phyloP scores from a whole-genome alignment of 1,140 invertebrate species.

The Oreohelix idahoensis region DNA sequence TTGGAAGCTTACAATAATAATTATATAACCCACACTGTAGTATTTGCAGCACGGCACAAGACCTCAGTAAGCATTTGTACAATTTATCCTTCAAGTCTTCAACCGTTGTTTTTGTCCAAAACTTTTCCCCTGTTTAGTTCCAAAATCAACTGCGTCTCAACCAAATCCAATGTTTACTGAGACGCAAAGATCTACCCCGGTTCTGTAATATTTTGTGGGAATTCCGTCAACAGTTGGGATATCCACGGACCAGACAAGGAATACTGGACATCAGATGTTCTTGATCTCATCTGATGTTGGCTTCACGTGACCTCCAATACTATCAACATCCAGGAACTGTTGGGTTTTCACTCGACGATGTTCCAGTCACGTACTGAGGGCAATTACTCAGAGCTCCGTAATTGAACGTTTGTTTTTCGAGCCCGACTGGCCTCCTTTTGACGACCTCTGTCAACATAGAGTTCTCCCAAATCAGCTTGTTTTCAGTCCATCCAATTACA shows the following conservation, averaged over 20 bases:
- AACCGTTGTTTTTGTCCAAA: not conserved
- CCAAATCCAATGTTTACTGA: not conserved
- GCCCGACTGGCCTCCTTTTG: not conserved
- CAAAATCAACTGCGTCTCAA: not conserved
- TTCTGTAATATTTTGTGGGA: not conserved
- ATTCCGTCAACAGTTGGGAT: constrained; percentile 1
- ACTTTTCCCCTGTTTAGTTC: not conserved
- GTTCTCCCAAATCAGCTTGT: not conserved
- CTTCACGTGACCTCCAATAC: not conserved
- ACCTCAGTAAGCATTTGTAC: too few relatives aligned
- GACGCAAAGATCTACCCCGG: not conserved
- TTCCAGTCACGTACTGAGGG: constrained; percentile 4
- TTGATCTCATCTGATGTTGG: not conserved
- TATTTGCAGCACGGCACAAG: too few relatives aligned
- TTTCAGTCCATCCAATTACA: constrained; percentile 8
- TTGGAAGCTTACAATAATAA: too few relatives aligned
- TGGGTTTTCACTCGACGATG: not conserved
- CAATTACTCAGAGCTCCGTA: constrained; percentile 8
- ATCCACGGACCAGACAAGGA: not conserved
- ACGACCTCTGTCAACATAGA: constrained; percentile 8
- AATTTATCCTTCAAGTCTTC: too few relatives aligned
- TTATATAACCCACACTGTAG: too few relatives aligned
- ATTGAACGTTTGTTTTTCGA: constrained; percentile 15
- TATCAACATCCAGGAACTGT: not conserved
- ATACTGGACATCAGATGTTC: not conserved